Conservation (phyloP, 1,140 invertebrate genomes). For the Leptopilina boulardi region DNA sequence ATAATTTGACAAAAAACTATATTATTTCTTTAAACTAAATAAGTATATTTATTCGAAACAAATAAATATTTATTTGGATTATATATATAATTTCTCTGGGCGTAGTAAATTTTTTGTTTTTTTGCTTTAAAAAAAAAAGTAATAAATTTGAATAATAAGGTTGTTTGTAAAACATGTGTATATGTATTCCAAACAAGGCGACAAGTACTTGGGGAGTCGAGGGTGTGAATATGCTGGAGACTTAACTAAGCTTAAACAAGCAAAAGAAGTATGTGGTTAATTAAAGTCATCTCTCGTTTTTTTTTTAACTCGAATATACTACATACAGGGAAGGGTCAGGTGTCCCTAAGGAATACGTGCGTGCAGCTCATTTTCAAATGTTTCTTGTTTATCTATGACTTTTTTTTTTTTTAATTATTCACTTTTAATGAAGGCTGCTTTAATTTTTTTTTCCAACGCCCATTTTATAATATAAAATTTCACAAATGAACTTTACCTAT, state of each 20-base stretch:
- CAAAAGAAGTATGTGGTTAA: slow-evolving; percentile 52
- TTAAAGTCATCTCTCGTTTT: slow-evolving; percentile 48
- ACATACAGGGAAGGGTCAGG: background rate
- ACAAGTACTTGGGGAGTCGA: slow-evolving; percentile 33
- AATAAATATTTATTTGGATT: too few relatives aligned
- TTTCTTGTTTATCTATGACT: slow-evolving; percentile 9
- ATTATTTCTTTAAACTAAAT: too few relatives aligned
- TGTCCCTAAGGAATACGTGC: slow-evolving; percentile 3
- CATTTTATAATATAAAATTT: too few relatives aligned
- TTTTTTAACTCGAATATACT: slow-evolving; percentile 36
- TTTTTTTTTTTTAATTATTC: background rate
- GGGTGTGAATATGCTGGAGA: slow-evolving; percentile 32
- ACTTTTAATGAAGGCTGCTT: background rate
- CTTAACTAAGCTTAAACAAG: slow-evolving; percentile 14
- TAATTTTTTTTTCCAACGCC: too few relatives aligned
- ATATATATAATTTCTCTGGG: too few relatives aligned
- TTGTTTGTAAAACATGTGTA: background rate
- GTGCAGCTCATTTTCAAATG: slow-evolving; percentile 31
- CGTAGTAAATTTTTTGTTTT: too few relatives aligned
- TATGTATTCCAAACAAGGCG: background rate
- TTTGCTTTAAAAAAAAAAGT: slow-evolving; percentile 33
- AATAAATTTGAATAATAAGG: background rate
- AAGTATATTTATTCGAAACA: too few relatives aligned
- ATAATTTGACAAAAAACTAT: too few relatives aligned
- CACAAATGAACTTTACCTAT: too few relatives aligned